Evolutionary conservation across 2,113 vertebrate species (phyloP).

Genomic region (Chionis minor): DNA sequence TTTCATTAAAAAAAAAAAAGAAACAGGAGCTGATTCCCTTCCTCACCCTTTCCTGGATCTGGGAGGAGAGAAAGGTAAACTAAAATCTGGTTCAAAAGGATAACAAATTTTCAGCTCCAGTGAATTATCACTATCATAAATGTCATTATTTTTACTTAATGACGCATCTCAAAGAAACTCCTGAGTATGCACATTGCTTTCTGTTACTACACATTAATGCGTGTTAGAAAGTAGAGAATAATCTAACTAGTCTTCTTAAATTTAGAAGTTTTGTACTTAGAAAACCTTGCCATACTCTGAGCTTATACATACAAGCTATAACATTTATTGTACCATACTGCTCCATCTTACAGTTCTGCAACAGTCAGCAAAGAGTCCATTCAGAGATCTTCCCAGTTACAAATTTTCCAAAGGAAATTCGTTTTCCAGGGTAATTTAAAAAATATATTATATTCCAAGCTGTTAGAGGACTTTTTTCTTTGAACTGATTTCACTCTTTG

Average conservation of each 20-base stretch:
- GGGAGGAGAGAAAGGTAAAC: neutral
- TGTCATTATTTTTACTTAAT: neutral
- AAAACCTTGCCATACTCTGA: neutral
- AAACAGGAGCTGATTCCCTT: neutral
- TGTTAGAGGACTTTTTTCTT: neutral
- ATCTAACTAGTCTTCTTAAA: neutral
- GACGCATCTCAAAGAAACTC: neutral
- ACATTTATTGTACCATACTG: neutral
- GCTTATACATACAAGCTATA: neutral
- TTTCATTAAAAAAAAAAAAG: neutral
- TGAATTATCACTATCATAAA: neutral
- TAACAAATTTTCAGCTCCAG: neutral
- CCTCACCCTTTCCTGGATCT: neutral
- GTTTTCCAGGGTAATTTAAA: neutral
- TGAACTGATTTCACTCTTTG: slow-evolving; percentile 7
- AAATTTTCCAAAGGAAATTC: slow-evolving; percentile 49
- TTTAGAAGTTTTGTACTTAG: neutral
- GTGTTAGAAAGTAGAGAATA: neutral
- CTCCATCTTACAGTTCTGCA: neutral
- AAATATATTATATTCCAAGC: slow-evolving; percentile 16
- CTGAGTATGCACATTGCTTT: neutral
- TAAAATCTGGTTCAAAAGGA: neutral
- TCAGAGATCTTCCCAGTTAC: neutral
- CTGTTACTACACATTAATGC: neutral
- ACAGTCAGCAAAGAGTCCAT: slow-evolving; percentile 19